Base-by-base conservation (phyloP, 2,888 invertebrate species). In the Pyrgus malvae region DNA sequence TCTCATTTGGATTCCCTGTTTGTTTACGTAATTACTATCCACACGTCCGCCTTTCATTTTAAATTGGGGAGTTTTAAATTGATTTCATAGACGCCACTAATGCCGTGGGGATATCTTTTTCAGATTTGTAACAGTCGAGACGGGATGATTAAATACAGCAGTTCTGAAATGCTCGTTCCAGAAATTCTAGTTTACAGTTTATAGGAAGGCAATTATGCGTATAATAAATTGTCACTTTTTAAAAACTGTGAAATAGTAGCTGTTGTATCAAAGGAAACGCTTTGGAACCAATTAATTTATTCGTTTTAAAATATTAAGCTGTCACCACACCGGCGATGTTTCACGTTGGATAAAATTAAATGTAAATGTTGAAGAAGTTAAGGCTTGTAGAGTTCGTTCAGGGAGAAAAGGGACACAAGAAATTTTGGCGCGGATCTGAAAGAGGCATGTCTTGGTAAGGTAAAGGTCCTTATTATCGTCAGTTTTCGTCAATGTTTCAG, bases 11-110 rank as follows among this genome's bases (percentile, higher is more conserved):
- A 70, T 73, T 72, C 76, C 67, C 74, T 77, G 79, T 78, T 80
- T 83, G 78, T 82, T 83, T 74, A 76, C 78, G 70, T 84, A 83
- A 85, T 84, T 83, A 83, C 74, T 69, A 65, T 69, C 74, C 72
- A 66, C 68, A 68, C 68, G 65, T 59, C 58, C 48, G 37, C 11
- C 31, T 48, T 56, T 56, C 55, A 60, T 63, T 56, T 63, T 63
- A 58, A 60, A 63, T 60, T 63, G 59, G 49, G 44, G 42, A 41
- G 27, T 33, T 56, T 59, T 41, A 48, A 51, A 57, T 61, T 54
- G 63, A 64, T 64, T 64, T 64, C 48, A 45, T 58, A 59, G 38
- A 46, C 49, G 56, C 42, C 35, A 42, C 38, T 55, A 50, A 50
- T 53, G 35, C 48, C 45, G 33, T 40, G 23, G 48, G 49, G 49